Conservation (phyloP, 2,888 invertebrate genomes). For the Cryptosula pallasiana region DNA sequence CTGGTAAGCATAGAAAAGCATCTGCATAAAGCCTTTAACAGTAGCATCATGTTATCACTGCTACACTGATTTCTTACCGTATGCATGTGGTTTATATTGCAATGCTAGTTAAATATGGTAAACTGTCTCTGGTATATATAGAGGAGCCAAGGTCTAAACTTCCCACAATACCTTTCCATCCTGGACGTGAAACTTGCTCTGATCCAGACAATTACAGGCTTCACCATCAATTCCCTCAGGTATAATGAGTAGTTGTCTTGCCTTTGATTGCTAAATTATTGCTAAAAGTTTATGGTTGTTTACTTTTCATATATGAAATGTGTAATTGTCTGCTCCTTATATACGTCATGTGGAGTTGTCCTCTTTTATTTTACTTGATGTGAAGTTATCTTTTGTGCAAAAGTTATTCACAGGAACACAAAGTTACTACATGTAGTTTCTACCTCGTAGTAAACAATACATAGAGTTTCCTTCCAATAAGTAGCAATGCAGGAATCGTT, state of each 20-base stretch:
- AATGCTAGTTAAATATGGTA: too few species aligned
- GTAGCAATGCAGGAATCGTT: too few species aligned
- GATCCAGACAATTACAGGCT: conserved; percentile 7
- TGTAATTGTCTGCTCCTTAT: neutral
- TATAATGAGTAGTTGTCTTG: neutral
- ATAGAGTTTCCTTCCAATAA: too few species aligned
- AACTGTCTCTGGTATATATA: too few species aligned
- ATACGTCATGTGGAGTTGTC: too few species aligned
- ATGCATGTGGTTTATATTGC: too few species aligned
- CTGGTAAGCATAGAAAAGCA: neutral
- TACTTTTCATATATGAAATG: neutral
- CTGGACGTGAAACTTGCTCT: neutral
- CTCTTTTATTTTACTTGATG: too few species aligned
- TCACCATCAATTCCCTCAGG: neutral
- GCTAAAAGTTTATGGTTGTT: neutral
- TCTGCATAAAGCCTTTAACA: too few species aligned
- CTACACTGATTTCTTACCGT: too few species aligned
- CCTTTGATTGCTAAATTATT: neutral
- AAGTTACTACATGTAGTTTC: neutral
- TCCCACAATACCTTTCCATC: neutral
- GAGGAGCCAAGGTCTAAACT: neutral
- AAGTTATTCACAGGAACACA: too few species aligned
- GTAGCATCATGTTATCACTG: too few species aligned
- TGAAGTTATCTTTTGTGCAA: too few species aligned
- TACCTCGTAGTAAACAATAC: neutral